Evolutionary conservation across 2,113 vertebrate genomes (phyloP), one percentile per base, ranked within the genome.

Genomic region (Dipodomys spectabilis): DNA sequence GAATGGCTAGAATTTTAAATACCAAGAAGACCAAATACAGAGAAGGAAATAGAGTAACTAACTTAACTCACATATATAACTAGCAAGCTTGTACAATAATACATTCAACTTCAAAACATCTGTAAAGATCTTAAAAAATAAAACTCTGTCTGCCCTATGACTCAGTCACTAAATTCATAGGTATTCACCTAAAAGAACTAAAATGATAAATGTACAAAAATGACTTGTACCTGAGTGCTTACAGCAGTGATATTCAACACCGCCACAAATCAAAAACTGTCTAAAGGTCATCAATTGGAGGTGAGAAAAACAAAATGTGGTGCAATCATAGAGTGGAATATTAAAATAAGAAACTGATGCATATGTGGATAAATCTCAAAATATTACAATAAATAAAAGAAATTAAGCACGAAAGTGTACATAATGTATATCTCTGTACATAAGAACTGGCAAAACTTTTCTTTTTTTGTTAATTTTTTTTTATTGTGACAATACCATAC

Each of bases 121-220:
- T 88, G 28, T 88, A 53, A 92, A 83, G 35, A 20, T 80, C 28
- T 84, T 82, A 60, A 91, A 84, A 84, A 84, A 57, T 67, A 78
- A 73, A 57, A 32, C 7, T 73, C 12, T 57, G 32, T 68, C 28
- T 62, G 30, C n/a, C 11, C 35, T 92, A 49, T 62, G 25, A 53
- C 6, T 4, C 32, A 93, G 30, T 2, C 27, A 67, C n/a, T 79
- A 78, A 4, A 77, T 18, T 77, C 25, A 19, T 39, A 94, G 49
- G 2, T 65, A 87, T 77, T 78, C 57, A 44, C 44, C 9, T 35
- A 22, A 44, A 65, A 73, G 57, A 92, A 45, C 65, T 60, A 2
- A 79, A 79, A 92, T 16, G 60, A 80, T 1, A 88, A 25, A 64
- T 64, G n/a, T 30, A 2, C 27, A 82, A 82, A 86, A 90, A 82